Evolutionary conservation across 2,113 vertebrate genomes (phyloP), one percentile per base, ranked within the genome.

Genomic region (Pelvicachromis taeniatus): DNA sequence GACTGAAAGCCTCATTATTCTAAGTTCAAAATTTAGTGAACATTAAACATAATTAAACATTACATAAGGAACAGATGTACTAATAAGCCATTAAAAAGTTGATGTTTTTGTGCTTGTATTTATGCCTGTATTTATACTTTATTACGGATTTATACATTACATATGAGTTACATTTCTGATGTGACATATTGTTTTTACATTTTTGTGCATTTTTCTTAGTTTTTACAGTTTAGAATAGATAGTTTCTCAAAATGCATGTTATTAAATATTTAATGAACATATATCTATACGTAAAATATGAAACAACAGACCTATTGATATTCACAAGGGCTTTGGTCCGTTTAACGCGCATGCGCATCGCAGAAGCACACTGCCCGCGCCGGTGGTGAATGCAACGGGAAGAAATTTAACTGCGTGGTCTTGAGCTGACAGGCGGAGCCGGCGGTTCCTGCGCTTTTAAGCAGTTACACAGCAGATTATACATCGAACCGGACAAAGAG

Each of bases 371-470:
- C 21, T 81, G 80, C 93, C 91, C 94, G 94, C 94, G 95, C 95
- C 93, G 94, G 94, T 87, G 91, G 91, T 16, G 90, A 92, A 86
- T 50, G 92, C 91, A 90, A 87, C 82, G 21, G 85, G 81, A 80
- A 93, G 94, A 95, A 95, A 95, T 95, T 89, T 87, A 95, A 95
- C 92, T 96, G 95, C 95, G 95, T 94, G 95, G 82, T 91, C 89
- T n/a, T 82, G 77, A 87, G 53, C 65, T 89, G 90, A 81, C 88
- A 91, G 80, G 82, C 91, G 81, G 87, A 92, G 92, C 88, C 85
- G 87, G 88, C 63, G 33, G 85, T 38, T 73, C 54, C 88, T 68
- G 80, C 61, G 45, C 78, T 75, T 80, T 26, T 4, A 48, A 48
- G 31, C 86, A 77, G 92, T 90, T 91, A 75, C 11, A 9, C 11